Base-by-base conservation (phyloP, 2,113 vertebrate species). In the Catharus bicknelli region DNA sequence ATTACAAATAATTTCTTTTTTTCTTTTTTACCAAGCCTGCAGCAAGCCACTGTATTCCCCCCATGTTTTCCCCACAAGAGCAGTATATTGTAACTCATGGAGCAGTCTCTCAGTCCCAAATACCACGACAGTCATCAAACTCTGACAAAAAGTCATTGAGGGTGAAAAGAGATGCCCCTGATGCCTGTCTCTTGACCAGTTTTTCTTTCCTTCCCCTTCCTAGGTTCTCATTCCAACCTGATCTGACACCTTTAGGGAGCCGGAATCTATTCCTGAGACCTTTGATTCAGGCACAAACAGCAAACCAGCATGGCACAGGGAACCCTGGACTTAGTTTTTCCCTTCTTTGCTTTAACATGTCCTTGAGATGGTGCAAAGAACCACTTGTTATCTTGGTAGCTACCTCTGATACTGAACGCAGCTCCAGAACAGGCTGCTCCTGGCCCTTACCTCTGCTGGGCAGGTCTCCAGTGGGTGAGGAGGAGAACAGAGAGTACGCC, bases 41-140 rank as follows among this genome's bases (percentile, higher is more conserved):
- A 90, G 61, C 7, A 64, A 72, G 45, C 10, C 21, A 40, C 5
- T 47, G 47, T 20, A n/a, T 48, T 51, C 3, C 8, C 6, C 20
- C 8, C 16, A 25, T 6, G 1, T 63, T 84, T 62, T 66, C 13
- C 42, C 27, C 45, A 48, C 7, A 83, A 26, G 7, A 76, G 26
- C 29, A 80, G 23, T 38, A 55, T 0, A 0, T 26, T 2, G 0
- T 4, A 55, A 43, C 22, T 48, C 32, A 11, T 57, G 30, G 84
- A 54, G 25, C 22, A 42, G 29, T 70, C 13, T 68, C 93, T 40
- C 67, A 69, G 40, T 34, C 12, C 19, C 21, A 73, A 43, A 51
- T 63, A 43, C 9, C 11, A 30, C 4, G 5, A 61, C 21, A 55
- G 26, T n/a, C 32, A 19, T 17, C 73, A 47, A 53, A 48, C 7